Conservation (phyloP, 2,113 vertebrate species). For the Eretmochelys imbricata region DNA sequence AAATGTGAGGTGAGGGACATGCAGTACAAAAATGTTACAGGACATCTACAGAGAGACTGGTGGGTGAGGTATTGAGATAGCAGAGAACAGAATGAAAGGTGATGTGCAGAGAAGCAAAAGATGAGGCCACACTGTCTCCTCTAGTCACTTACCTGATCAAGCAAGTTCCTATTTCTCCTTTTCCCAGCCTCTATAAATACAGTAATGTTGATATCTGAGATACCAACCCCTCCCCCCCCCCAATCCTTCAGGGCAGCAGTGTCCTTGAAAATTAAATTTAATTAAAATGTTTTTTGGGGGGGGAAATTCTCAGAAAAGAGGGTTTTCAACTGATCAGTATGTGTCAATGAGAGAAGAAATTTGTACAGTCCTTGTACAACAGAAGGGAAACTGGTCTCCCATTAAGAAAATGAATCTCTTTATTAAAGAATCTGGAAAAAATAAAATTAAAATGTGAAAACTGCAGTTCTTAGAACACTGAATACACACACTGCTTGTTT, state of each 20-base stretch:
- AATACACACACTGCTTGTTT: not conserved
- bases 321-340: constrained; percentile 27
- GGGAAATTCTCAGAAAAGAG: not conserved
- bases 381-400: not conserved
- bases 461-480: not conserved
- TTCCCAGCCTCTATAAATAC: not conserved
- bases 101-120: not conserved
- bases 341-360: not conserved
- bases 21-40: not conserved
- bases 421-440: not conserved
- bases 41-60: not conserved
- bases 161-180: not conserved
- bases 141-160: not conserved
- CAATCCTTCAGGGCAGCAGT: not conserved
- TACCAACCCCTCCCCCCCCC: not conserved
- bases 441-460: not conserved
- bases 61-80: rapidly evolving
- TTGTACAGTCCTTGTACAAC: not conserved
- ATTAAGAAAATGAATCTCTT: not conserved
- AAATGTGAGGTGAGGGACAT: not conserved
- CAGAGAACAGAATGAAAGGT: not conserved
- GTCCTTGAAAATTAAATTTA: not conserved
- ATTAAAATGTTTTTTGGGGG: not conserved
- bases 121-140: not conserved
- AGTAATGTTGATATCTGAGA: not conserved